Conservation (phyloP, 2,113 vertebrate genomes). For the Oncorhynchus mykiss region DNA sequence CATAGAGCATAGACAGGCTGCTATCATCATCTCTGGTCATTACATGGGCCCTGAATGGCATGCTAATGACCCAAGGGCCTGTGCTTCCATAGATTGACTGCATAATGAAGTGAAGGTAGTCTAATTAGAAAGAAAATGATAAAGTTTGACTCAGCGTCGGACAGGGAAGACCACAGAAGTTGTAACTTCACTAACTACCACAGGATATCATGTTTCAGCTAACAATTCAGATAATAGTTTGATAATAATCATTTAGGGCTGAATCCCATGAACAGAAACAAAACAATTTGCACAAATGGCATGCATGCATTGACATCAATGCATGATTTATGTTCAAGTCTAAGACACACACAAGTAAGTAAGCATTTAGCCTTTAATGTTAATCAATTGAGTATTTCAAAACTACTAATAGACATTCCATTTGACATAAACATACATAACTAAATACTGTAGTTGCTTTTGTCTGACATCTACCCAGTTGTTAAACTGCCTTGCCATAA, state of each 20-base stretch:
- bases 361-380: too few species aligned
- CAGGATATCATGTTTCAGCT: neutral
- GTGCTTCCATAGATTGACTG: slow-evolving; percentile 27
- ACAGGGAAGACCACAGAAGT: neutral
- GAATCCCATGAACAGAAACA: neutral
- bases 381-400: too few species aligned
- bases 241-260: neutral
- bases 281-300: neutral
- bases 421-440: neutral
- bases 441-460: neutral
- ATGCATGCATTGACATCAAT: neutral
- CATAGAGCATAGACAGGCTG: slow-evolving; percentile 63
- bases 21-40: slow-evolving; percentile 64
- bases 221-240: neutral
- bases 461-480: neutral
- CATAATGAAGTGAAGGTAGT: slow-evolving; percentile 31
- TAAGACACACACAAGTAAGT: neutral
- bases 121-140: neutral
- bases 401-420: neutral
- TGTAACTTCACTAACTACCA: neutral
- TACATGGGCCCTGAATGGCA: slow-evolving; percentile 49
- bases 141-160: neutral
- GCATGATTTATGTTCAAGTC: neutral
- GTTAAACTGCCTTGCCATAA: neutral
- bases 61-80: slow-evolving; percentile 51